Percentiles rank a stretch among this genome's conserved stretches.
phyloP scores from a whole-genome alignment of 2,797 vertebrate genomes.

The Morelia viridis region DNA sequence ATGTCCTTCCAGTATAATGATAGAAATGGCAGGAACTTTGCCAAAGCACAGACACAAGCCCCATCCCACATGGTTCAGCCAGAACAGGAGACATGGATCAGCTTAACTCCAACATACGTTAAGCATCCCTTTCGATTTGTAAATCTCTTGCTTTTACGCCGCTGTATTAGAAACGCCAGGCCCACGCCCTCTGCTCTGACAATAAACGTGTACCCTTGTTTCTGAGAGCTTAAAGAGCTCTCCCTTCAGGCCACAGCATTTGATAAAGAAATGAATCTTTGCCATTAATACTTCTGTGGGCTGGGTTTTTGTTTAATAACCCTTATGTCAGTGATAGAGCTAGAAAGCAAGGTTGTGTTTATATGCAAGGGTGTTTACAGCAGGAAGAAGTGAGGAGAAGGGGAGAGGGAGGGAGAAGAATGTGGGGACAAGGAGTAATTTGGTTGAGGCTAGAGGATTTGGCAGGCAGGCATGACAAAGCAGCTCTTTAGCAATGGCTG shows the following conservation, averaged over 20 bases:
- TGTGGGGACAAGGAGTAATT: slow-evolving; percentile 51
- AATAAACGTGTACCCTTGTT: slow-evolving; percentile 68
- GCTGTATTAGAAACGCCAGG: slow-evolving; percentile 67
- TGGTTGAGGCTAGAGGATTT: slow-evolving; percentile 67
- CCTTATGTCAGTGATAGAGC: slow-evolving; percentile 89
- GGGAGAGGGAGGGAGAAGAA: background rate
- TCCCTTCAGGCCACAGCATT: slow-evolving; percentile 77
- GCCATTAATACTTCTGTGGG: slow-evolving; percentile 83
- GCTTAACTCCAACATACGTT: slow-evolving; percentile 37
- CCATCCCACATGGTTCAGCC: background rate
- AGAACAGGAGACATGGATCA: background rate
- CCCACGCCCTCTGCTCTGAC: slow-evolving; percentile 47
- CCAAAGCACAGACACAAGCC: background rate
- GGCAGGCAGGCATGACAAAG: slow-evolving; percentile 70
- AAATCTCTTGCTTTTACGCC: slow-evolving; percentile 59
- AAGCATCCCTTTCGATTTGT: slow-evolving; percentile 58
- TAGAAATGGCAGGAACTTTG: background rate
- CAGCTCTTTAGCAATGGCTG: slow-evolving; percentile 68
- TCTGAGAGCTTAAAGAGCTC: slow-evolving; percentile 68
- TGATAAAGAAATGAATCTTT: slow-evolving; percentile 84
- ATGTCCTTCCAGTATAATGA: background rate
- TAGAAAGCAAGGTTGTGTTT: slow-evolving; percentile 70
- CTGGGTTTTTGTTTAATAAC: slow-evolving; percentile 93
- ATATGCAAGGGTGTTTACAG: slow-evolving; percentile 39
- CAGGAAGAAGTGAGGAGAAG: background rate